A percentile compares a stretch with the other conserved stretches of the same genome.
phyloP scores from a whole-genome alignment of 1,140 invertebrate genomes.

The Heliconius hewitsoni region DNA sequence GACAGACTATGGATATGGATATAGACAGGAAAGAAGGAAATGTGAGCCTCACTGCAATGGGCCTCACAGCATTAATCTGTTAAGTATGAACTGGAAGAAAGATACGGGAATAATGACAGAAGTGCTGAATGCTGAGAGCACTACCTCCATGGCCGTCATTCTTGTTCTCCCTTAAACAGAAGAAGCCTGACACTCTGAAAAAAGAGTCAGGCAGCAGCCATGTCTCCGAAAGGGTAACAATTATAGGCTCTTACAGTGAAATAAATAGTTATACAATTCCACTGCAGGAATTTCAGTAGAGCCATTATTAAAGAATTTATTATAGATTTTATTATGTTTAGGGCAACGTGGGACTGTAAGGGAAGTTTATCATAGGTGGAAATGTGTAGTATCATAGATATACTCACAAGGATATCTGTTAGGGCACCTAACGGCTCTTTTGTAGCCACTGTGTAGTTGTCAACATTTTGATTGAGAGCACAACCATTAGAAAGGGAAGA shows the following conservation, averaged over 20 bases:
- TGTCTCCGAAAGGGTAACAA: background rate
- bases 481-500: no score
- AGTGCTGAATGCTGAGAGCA: background rate
- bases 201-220: background rate
- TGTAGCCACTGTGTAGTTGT: background rate
- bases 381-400: no score
- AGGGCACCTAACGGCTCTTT: background rate
- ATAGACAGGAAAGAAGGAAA: background rate
- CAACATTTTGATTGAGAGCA: no score
- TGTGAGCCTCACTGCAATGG: background rate
- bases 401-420: no score
- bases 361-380: no score
- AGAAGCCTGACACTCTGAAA: background rate
- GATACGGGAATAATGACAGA: background rate
- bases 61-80: background rate
- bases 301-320: no score
- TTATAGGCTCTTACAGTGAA: no score
- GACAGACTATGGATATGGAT: background rate
- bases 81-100: background rate
- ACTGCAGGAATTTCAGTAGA: no score
- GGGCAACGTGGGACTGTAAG: no score
- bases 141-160: no score
- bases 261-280: no score
- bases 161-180: background rate
- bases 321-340: no score